These are phyloP conservation scores for Acleris literana DNA, from an alignment of 2,888 invertebrate genomes.

Conservation along the genomic window DNA sequence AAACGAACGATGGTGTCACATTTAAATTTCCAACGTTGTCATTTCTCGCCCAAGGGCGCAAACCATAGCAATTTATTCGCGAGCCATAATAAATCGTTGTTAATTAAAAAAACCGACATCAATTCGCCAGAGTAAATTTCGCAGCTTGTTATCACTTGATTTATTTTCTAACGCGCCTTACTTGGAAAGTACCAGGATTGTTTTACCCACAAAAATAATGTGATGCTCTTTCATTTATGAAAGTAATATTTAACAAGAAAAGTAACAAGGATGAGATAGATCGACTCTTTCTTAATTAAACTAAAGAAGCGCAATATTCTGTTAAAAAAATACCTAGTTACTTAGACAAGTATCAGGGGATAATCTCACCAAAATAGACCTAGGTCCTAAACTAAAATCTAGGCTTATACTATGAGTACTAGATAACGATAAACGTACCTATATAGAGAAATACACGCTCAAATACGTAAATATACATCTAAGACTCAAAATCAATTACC, in stretches of 20 bases:
- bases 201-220: slow-evolving; percentile 4
- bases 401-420: too few relatives aligned
- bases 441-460: too few relatives aligned
- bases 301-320: too few relatives aligned
- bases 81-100: slow-evolving; percentile 37
- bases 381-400: too few relatives aligned
- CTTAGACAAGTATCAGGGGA: too few relatives aligned
- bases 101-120: slow-evolving; percentile 49
- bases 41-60: slow-evolving; percentile 6
- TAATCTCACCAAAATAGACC: too few relatives aligned
- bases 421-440: too few relatives aligned
- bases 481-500: too few relatives aligned
- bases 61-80: slow-evolving; percentile 23
- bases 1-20: not conserved
- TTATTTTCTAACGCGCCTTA: slow-evolving; percentile 25
- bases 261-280: too few relatives aligned
- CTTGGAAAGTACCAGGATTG: slow-evolving; percentile 12
- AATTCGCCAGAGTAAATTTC: slow-evolving; percentile 45
- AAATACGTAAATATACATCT: too few relatives aligned
- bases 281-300: too few relatives aligned
- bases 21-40: not conserved
- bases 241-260: not conserved
- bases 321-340: too few relatives aligned
- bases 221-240: slow-evolving; percentile 3
- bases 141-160: slow-evolving; percentile 33